Evolutionary conservation across 2,797 vertebrate species (phyloP).

Genomic region (Aldrovandia affinis): DNA sequence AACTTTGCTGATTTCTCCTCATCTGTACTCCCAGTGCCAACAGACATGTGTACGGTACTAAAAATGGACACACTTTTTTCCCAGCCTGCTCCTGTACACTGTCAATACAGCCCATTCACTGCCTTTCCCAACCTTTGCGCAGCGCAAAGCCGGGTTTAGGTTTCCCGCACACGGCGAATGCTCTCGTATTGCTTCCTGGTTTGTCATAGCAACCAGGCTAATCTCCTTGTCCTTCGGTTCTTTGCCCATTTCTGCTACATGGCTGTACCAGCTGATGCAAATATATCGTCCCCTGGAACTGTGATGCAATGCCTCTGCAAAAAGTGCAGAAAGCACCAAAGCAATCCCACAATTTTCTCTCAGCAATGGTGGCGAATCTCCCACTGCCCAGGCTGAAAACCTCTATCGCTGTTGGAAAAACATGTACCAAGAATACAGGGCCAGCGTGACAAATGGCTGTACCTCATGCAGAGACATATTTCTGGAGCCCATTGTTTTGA

Average conservation of each 20-base stretch:
- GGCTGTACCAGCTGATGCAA: neutral
- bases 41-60: neutral
- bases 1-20: neutral
- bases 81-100: neutral
- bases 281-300: neutral
- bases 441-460: neutral
- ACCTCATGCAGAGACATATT: conserved; percentile 13
- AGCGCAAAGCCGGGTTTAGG: neutral
- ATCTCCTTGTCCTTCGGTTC: neutral
- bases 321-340: neutral
- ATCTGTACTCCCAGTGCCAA: neutral
- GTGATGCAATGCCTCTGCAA: too few relatives aligned
- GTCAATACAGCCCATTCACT: neutral
- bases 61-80: neutral
- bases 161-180: neutral
- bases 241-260: neutral
- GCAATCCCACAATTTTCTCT: neutral
- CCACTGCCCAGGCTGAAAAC: neutral
- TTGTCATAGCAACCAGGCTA: neutral
- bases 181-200: neutral
- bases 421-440: neutral
- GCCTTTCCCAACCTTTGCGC: neutral
- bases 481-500: neutral
- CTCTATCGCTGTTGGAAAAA: neutral
- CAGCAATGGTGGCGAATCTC: too few relatives aligned